phyloP scores from a whole-genome alignment of 2,888 invertebrate genomes.

The Deilephila elpenor region DNA sequence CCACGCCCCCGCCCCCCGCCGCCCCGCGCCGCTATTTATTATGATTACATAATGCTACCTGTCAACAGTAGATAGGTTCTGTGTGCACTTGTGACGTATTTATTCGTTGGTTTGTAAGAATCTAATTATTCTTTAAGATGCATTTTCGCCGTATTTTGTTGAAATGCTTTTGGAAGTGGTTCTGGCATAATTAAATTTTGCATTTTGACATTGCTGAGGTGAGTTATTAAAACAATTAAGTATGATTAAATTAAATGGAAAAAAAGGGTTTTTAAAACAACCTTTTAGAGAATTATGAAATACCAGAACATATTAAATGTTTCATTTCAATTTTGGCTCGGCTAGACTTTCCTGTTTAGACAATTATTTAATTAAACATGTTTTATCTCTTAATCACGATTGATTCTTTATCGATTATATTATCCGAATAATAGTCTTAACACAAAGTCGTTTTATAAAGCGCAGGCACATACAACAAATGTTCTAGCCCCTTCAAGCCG shows the following conservation, averaged over 20 bases:
- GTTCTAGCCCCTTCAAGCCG: background rate
- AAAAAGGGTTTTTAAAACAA: background rate
- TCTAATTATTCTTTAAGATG: background rate
- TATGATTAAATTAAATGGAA: background rate
- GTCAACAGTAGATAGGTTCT: constrained; percentile 27
- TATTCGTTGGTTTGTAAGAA: constrained; percentile 34
- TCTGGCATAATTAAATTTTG: background rate
- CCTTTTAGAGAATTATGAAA: background rate
- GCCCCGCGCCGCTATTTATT: constrained; percentile 22
- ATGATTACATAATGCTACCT: constrained; percentile 27
- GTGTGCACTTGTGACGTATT: constrained; percentile 17
- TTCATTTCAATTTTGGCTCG: background rate
- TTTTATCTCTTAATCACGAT: background rate
- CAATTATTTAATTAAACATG: background rate
- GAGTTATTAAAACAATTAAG: constrained; percentile 3
- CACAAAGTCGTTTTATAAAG: background rate
- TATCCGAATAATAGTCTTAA: background rate
- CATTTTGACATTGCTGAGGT: constrained; percentile 1
- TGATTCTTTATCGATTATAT: background rate
- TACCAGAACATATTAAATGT: no score
- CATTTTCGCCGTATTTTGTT: background rate
- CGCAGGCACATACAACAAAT: background rate
- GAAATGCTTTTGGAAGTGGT: background rate
- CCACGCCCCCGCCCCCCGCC: background rate
- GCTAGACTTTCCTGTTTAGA: no score